phyloP scores from a whole-genome alignment of 2,797 vertebrate genomes.

The Sphenopsis melanotis region DNA sequence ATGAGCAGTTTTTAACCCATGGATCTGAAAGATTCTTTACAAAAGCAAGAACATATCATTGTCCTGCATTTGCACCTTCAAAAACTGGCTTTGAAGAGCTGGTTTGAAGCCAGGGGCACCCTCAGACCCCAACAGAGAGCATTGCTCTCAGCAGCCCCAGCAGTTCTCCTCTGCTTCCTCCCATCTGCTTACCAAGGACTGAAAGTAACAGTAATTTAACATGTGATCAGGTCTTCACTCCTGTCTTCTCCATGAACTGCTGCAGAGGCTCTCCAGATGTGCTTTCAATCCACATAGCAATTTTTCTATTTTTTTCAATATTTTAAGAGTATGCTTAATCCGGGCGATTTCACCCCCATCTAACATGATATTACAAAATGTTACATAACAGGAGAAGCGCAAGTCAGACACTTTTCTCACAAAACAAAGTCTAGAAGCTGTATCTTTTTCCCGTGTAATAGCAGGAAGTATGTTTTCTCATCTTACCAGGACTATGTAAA shows the following conservation, averaged over 20 bases:
- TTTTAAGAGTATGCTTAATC: background rate
- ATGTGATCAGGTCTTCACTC: background rate
- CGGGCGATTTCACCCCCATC: background rate
- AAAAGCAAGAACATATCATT: background rate
- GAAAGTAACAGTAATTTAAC: background rate
- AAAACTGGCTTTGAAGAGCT: background rate
- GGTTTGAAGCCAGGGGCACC: background rate
- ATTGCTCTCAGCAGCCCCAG: background rate
- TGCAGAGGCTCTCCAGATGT: background rate
- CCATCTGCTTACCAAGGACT: background rate
- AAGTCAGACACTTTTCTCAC: background rate
- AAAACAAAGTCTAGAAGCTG: background rate
- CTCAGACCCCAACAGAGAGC: background rate
- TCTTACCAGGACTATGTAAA: background rate
- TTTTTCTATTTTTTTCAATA: background rate
- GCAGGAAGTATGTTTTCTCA: background rate
- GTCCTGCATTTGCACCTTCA: background rate
- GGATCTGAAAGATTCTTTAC: background rate
- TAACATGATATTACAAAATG: background rate
- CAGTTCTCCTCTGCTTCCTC: background rate
- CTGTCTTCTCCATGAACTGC: background rate
- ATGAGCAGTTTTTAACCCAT: background rate
- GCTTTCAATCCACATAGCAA: background rate
- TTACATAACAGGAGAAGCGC: fast-evolving
- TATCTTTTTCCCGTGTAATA: background rate